A percentile compares a stretch with the other conserved stretches of the same genome.
These are phyloP conservation scores for Camponotus fellah DNA, from an alignment of 2,888 invertebrate genomes.

Conservation along the genomic window DNA sequence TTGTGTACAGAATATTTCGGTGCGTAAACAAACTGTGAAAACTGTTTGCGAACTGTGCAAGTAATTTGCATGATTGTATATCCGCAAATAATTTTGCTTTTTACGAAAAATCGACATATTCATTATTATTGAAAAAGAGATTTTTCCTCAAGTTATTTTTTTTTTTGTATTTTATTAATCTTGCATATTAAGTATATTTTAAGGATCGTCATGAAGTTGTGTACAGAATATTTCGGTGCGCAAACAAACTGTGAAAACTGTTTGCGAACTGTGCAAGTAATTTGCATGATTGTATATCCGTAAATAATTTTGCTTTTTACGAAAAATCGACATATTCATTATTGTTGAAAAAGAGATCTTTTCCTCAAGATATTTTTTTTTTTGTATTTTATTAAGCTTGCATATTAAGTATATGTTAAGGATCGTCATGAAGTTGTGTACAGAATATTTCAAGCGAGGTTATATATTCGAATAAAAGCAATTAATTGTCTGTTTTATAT, in stretches of 20 bases:
- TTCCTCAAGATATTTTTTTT: not conserved
- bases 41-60: conserved; percentile 43
- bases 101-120: conserved; percentile 3
- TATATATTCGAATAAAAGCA: not conserved
- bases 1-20: not conserved
- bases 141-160: not conserved
- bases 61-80: conserved; percentile 45
- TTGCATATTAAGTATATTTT: not conserved
- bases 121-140: not conserved
- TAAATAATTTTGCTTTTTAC: not conserved
- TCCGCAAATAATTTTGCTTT: conserved; percentile 11
- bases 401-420: not conserved
- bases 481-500: not conserved
- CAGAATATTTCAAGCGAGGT: not conserved
- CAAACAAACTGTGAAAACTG: conserved; percentile 38
- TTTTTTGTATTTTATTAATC: not conserved
- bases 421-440: not conserved
- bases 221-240: not conserved
- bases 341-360: not conserved
- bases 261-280: conserved; percentile 43
- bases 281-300: conserved; percentile 44
- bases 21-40: conserved; percentile 33
- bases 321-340: conserved; percentile 3
- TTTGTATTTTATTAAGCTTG: not conserved
- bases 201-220: not conserved